Base-by-base conservation (phyloP, 2,797 vertebrate species). In the Otolemur crassicaudatus region DNA sequence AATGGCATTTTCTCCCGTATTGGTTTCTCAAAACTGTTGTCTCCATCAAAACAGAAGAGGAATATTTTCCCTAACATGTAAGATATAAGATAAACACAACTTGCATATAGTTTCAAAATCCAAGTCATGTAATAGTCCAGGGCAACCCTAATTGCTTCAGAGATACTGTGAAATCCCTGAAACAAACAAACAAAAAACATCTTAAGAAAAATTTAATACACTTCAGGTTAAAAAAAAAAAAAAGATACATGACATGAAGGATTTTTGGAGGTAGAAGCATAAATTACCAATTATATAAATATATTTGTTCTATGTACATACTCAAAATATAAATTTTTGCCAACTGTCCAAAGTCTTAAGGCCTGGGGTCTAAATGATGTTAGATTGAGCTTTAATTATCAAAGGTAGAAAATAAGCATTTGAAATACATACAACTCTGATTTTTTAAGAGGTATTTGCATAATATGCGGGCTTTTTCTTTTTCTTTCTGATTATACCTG, bases 401-500 rank as follows among this genome's bases (percentile, higher is more conserved):
- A 27, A 91, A 94, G 56, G 14, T 19, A 87, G 72, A 92, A 88
- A 80, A 25, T 23, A 65, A 90, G 61, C 16, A 61, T 84, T 83
- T 84, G 27, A 90, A 87, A 81, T 87, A 43, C 9, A 56, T 67
- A 40, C 3, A 49, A 72, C 17, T 61, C 23, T 61, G 77, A 90
- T 20, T 53, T 19, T 58, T 63, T 70, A 94, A 94, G 56, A 31
- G 20, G 82, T 90, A 83, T 87, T 92, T 77, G 75, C 65, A 11
- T 6, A 76, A n/a, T 40, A 14, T 87, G 43, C 60, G n/a, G 43
- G 37, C 23, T 58, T 91, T 82, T 61, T 40, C 1, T 61, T 91
- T 88, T 89, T 73, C 27, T 93, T 95, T 72, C 31, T 60, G 80
- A 94, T 94, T 70, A 84, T 69, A 60, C 63, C 31, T 85, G 29